phyloP scores from a whole-genome alignment of 2,888 invertebrate genomes.

The Calliscelio sp. region DNA sequence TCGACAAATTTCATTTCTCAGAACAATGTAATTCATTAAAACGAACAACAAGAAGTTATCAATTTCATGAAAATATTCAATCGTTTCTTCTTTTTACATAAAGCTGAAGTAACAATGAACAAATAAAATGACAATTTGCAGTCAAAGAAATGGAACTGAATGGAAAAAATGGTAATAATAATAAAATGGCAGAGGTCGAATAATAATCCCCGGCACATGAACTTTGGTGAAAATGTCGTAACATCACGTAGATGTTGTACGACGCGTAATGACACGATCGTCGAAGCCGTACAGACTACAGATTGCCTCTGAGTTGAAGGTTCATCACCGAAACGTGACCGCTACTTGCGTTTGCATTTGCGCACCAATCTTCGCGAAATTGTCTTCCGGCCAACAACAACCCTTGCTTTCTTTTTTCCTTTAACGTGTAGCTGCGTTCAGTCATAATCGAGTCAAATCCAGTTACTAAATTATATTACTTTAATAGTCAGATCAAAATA shows the following conservation, averaged over 20 bases:
- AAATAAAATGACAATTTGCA: slow-evolving; percentile 19
- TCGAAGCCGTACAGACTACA: slow-evolving; percentile 75
- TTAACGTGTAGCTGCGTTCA: slow-evolving; percentile 16
- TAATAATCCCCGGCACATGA: slow-evolving; percentile 47
- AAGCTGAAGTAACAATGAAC: too few species aligned
- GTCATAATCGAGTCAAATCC: background rate
- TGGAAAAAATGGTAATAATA: slow-evolving; percentile 35
- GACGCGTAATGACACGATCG: slow-evolving; percentile 68
- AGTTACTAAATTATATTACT: slow-evolving; percentile 9
- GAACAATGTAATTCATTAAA: slow-evolving; percentile 38
- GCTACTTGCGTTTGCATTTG: slow-evolving; percentile 76
- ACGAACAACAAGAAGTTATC: background rate
- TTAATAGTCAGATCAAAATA: background rate
- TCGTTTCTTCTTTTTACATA: too few species aligned
- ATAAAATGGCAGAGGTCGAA: slow-evolving; percentile 46
- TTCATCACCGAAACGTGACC: slow-evolving; percentile 77
- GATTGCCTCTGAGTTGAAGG: slow-evolving; percentile 71
- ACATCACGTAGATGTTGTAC: slow-evolving; percentile 68
- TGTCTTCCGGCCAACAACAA: slow-evolving; percentile 66
- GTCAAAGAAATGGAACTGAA: slow-evolving; percentile 29
- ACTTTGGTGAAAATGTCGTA: slow-evolving; percentile 58
- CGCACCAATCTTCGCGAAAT: slow-evolving; percentile 71
- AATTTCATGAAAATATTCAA: slow-evolving; percentile 9
- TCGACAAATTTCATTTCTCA: slow-evolving; percentile 19
- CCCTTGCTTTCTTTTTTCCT: slow-evolving; percentile 21